phyloP scores from a whole-genome alignment of 2,113 vertebrate species.

The Melierax canorus region DNA sequence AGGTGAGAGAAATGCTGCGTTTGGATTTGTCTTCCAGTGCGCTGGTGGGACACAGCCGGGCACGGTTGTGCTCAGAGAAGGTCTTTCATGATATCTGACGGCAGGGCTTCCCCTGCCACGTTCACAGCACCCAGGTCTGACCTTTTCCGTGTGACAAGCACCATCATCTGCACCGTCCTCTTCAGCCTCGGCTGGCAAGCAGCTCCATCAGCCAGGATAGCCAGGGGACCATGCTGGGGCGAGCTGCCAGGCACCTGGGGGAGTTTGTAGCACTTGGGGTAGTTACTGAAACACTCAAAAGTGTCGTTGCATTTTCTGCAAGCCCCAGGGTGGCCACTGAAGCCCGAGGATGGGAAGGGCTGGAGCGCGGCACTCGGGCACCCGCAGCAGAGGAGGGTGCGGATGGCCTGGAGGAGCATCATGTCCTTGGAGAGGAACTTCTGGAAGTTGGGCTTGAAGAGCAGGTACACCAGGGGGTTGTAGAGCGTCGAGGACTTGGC shows the following conservation, averaged over 20 bases:
- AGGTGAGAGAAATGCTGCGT: neutral
- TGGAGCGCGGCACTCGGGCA: neutral
- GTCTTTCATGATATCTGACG: neutral
- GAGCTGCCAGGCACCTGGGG: neutral
- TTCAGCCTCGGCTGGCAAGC: neutral
- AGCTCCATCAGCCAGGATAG: neutral
- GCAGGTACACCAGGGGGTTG: constrained; percentile 80
- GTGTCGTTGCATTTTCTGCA: neutral
- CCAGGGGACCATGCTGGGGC: accelerated
- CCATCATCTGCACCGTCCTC: constrained; percentile 18
- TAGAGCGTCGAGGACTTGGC: constrained; percentile 86
- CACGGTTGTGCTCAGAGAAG: constrained; percentile 30
- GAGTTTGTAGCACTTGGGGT: neutral
- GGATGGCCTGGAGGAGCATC: constrained; percentile 10
- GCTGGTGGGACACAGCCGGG: neutral
- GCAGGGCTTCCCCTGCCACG: neutral
- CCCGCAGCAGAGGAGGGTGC: neutral
- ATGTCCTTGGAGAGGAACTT: constrained; percentile 59
- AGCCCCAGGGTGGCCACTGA: neutral
- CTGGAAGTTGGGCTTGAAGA: constrained; percentile 84
- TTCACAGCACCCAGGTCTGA: neutral
- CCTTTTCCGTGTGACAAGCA: neutral
- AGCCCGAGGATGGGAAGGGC: neutral
- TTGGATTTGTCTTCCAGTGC: neutral
- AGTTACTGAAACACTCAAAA: neutral